Conservation (phyloP, 2,113 vertebrate species). For the Myiagra hebetior region DNA sequence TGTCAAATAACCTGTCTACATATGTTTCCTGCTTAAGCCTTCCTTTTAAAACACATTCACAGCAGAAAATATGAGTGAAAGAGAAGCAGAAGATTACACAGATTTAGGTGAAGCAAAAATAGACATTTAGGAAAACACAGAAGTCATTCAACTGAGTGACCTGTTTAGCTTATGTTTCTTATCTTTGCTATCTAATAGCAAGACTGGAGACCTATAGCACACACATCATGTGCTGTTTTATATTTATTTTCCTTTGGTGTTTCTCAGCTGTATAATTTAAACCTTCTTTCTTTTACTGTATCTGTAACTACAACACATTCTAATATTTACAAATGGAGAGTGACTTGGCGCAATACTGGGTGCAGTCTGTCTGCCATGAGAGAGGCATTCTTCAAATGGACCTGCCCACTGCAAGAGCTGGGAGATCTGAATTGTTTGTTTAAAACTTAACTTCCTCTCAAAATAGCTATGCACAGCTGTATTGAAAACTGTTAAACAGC, state of each 20-base stretch:
- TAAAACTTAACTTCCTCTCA: neutral
- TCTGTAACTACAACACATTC: conserved; percentile 26
- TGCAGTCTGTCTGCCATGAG: neutral
- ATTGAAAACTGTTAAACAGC: neutral
- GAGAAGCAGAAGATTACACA: neutral
- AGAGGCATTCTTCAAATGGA: neutral
- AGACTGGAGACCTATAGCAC: conserved; percentile 35
- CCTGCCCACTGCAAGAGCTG: neutral
- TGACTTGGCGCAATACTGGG: neutral
- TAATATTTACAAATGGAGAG: conserved; percentile 32
- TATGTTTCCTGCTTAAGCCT: neutral
- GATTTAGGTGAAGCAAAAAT: neutral
- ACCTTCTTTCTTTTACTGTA: conserved; percentile 11
- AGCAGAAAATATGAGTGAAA: neutral
- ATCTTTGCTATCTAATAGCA: conserved; percentile 1
- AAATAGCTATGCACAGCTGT: conserved; percentile 12
- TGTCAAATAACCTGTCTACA: neutral
- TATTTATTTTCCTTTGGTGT: conserved; percentile 28
- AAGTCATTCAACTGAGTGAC: neutral
- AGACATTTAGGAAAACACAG: neutral
- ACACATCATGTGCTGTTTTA: neutral
- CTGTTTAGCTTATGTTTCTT: neutral
- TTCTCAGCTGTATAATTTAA: conserved; percentile 32
- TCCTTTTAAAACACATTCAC: neutral
- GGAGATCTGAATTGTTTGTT: neutral